Percentiles rank a stretch among this genome's conserved stretches.
Conservation (phyloP, 2,888 invertebrate genomes). For the Exocentrus adspersus region DNA sequence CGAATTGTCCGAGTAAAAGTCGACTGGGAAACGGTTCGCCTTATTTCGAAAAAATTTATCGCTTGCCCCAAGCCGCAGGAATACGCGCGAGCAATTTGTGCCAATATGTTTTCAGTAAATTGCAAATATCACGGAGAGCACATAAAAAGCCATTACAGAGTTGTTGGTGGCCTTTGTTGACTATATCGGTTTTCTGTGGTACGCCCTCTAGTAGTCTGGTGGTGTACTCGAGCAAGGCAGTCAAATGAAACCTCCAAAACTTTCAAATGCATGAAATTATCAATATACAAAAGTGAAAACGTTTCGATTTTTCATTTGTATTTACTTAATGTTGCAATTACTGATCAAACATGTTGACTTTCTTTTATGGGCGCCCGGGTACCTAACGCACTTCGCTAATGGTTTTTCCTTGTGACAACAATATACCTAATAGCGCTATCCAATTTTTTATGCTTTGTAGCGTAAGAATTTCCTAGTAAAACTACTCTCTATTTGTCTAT, state of each 20-base stretch:
- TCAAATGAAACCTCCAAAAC: too few species aligned
- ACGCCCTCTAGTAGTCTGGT: too few species aligned
- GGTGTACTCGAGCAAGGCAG: too few species aligned
- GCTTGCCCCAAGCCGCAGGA: not conserved
- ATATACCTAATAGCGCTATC: too few species aligned
- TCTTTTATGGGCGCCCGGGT: not conserved
- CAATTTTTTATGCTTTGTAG: not conserved
- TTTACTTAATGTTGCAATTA: not conserved
- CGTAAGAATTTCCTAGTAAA: not conserved
- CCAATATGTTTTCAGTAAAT: not conserved
- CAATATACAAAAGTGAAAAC: not conserved
- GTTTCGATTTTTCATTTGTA: not conserved
- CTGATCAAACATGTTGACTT: not conserved
- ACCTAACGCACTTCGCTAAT: not conserved
- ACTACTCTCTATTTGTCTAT: not conserved
- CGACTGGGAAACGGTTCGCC: conserved; percentile 1
- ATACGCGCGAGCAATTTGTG: not conserved
- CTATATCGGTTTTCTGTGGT: too few species aligned
- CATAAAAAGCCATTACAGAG: too few species aligned
- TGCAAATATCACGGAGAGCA: not conserved
- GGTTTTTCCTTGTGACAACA: not conserved
- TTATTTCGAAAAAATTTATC: not conserved
- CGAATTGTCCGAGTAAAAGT: conserved; percentile 4
- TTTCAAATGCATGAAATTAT: too few species aligned
- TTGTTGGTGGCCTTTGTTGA: too few species aligned